Evolutionary conservation across 2,888 invertebrate species (phyloP).

Genomic region (Syrista parreyssii): DNA sequence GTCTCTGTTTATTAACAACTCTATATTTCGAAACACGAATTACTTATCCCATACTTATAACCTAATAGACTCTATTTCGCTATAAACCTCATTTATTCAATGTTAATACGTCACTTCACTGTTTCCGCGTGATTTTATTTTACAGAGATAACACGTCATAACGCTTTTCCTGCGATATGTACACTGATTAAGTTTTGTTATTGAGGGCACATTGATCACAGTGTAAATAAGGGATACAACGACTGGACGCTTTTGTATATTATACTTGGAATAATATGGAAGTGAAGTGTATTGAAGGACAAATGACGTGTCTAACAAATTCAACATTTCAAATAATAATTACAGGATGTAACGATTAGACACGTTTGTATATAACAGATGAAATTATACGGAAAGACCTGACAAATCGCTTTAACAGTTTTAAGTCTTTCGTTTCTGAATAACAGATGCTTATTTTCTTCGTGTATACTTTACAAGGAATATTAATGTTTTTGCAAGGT

Average conservation of each 20-base stretch:
- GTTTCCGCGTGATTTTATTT: no score
- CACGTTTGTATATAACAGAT: neutral
- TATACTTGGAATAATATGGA: no score
- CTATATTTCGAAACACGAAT: no score
- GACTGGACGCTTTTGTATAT: neutral
- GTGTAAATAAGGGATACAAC: neutral
- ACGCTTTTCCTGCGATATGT: neutral
- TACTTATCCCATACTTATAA: no score
- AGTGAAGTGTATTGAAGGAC: neutral
- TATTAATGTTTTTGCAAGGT: neutral
- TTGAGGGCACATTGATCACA: neutral
- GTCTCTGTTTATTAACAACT: no score
- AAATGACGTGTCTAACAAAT: neutral
- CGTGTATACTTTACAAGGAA: neutral
- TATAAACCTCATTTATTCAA: no score
- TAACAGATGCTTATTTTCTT: neutral
- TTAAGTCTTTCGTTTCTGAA: neutral
- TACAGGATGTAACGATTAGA: neutral
- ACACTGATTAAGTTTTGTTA: neutral
- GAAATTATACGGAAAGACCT: neutral
- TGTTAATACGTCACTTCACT: no score
- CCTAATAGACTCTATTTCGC: no score
- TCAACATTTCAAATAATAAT: neutral
- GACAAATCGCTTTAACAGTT: neutral
- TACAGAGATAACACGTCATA: neutral